Evolutionary conservation across 2,888 invertebrate genomes (phyloP), one percentile per base, ranked within the genome.

Genomic region (Nasonovia ribisnigri): DNA sequence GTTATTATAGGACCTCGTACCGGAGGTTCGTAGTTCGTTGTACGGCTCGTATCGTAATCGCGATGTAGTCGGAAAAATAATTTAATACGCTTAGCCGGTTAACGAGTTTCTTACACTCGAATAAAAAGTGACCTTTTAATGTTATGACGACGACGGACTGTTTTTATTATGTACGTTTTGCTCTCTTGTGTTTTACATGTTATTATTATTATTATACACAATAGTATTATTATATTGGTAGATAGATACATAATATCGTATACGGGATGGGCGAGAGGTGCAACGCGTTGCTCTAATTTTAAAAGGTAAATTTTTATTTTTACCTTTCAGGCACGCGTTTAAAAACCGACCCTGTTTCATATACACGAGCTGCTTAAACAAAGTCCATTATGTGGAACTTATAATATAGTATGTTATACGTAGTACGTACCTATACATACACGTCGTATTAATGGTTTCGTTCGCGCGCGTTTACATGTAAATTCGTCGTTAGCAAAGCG

Each of bases 401-500:
- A 43, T 84, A 84, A 51, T 77, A n/a, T 42, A n/a, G 5, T 46
- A 46, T 54, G 20, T n/a, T 90, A 36, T 42, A 29, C 48, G 42
- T 84, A 42, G 11, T 88, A 54, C 67, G 36, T 26, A 42, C 24
- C 46, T 46, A 46, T 11, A 46, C 11, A 77, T 77, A 36, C 36
- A 77, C 77, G 36, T 36, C 77, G 90, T 60, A 46, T 67, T 67
- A 90, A 90, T 60, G 90, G n/a, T n/a, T 90, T 67, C 60, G 60
- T 60, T 60, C 46, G 89, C 51, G 54, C 92, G 29, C 88, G 92
- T 92, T 92, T 88, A 92, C 92, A 88, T 92, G 92, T 92, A 92
- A 92, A 92, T 92, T 77, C 92, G 42, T 92, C 88, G 92, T 92
- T 88, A 51, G 48, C 60, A 92, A 42, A 88, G 48, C 92, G 88